Conservation (phyloP, 2,113 vertebrate species). For the western clawed frog (Xenopus tropicalis) region DNA sequence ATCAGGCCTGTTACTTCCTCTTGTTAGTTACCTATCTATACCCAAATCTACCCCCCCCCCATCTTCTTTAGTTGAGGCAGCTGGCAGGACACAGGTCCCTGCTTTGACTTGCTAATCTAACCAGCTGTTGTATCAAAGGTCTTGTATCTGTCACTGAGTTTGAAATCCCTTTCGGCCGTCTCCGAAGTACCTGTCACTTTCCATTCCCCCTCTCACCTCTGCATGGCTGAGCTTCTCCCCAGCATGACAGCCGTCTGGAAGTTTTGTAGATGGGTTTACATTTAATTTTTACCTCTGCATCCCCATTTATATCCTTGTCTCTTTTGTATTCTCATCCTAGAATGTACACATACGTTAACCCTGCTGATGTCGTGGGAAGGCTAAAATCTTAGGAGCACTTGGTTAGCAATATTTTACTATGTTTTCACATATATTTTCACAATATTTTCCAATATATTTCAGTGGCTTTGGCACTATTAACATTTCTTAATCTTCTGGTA, state of each 20-base stretch:
- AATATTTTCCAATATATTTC: no score
- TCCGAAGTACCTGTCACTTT: constrained; percentile 34
- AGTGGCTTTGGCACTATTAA: no score
- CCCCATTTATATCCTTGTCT: background rate
- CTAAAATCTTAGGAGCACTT: no score
- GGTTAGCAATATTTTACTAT: no score
- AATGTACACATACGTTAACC: no score
- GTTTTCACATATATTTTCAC: no score
- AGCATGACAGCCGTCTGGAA: constrained; percentile 20
- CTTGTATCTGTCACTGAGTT: constrained; percentile 25
- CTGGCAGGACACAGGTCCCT: constrained; percentile 16
- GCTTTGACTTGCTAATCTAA: constrained; percentile 43
- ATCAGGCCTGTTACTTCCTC: no score
- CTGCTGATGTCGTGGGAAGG: no score
- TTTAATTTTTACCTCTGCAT: background rate
- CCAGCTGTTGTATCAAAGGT: constrained; percentile 40
- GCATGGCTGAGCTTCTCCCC: constrained; percentile 3
- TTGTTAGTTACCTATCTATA: no score
- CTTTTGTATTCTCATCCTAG: no score
- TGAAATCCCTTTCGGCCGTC: constrained; percentile 29
- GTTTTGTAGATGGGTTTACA: constrained; percentile 23
- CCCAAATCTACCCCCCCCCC: no score
- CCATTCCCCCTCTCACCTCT: constrained; percentile 31
- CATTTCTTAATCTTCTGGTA: no score
- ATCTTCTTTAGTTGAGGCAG: background rate